phyloP scores from a whole-genome alignment of 2,888 invertebrate species.

The Thereva unica region DNA sequence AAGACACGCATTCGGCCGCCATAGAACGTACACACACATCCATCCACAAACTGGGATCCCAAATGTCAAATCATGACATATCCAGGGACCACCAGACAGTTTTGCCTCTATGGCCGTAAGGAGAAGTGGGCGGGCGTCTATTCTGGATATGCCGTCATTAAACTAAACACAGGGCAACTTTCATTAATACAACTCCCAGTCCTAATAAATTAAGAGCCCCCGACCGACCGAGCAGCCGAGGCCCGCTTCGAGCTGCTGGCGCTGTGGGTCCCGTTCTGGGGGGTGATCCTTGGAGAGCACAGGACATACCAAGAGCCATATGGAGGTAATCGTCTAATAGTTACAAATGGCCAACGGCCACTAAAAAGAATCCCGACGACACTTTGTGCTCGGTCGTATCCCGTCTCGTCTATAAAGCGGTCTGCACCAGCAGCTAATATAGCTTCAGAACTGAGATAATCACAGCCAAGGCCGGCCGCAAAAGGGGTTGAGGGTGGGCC shows the following conservation, averaged over 20 bases:
- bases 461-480: background rate
- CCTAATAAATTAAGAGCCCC: background rate
- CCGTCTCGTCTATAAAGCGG: background rate
- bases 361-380: conserved; percentile 21
- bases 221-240: conserved; percentile 4
- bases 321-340: conserved; percentile 24
- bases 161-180: conserved; percentile 14
- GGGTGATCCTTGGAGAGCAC: background rate
- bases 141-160: background rate
- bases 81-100: conserved; percentile 17
- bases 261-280: too few species aligned
- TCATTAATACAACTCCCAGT: conserved; percentile 16
- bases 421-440: background rate
- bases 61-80: conserved; percentile 23
- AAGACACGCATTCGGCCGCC: too few species aligned
- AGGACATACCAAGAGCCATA: background rate
- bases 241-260: background rate
- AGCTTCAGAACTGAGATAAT: background rate
- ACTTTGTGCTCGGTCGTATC: background rate
- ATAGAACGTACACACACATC: conserved; percentile 8
- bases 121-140: background rate
- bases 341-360: conserved; percentile 23
- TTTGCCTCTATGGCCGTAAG: background rate
- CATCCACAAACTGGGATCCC: conserved; percentile 20
- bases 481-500: too few species aligned